Conservation (phyloP, 2,113 vertebrate genomes). For the Bettongia penicillata region DNA sequence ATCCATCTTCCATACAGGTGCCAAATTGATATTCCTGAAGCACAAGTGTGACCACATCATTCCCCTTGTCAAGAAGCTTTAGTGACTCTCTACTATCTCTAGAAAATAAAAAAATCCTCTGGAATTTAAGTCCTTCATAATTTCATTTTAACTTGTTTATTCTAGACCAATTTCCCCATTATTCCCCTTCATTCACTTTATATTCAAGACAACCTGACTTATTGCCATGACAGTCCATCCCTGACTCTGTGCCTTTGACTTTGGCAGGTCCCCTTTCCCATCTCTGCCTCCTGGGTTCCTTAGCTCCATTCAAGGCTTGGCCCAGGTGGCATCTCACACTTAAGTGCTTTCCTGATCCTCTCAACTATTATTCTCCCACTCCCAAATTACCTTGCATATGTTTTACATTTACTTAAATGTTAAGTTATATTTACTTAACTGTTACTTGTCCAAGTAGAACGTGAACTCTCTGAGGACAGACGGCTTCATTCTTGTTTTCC, state of each 20-base stretch:
- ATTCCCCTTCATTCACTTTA: neutral
- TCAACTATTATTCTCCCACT: neutral
- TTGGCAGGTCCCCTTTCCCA: neutral
- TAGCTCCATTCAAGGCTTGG: neutral
- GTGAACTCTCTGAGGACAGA: neutral
- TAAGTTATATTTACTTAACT: neutral
- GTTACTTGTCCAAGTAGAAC: neutral
- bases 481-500: neutral
- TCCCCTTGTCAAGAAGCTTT: neutral
- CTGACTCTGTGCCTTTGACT: neutral
- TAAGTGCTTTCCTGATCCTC: neutral
- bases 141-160: neutral
- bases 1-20: neutral
- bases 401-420: neutral
- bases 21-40: neutral
- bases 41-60: neutral
- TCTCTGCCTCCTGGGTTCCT: neutral
- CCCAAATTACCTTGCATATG: neutral
- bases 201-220: neutral
- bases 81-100: neutral
- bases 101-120: neutral
- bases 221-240: neutral
- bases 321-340: neutral
- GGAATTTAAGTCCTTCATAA: neutral
- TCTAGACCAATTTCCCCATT: neutral